These are phyloP conservation scores for Acanthosepion esculentum DNA, from an alignment of 2,888 invertebrate species.

Conservation along the genomic window DNA sequence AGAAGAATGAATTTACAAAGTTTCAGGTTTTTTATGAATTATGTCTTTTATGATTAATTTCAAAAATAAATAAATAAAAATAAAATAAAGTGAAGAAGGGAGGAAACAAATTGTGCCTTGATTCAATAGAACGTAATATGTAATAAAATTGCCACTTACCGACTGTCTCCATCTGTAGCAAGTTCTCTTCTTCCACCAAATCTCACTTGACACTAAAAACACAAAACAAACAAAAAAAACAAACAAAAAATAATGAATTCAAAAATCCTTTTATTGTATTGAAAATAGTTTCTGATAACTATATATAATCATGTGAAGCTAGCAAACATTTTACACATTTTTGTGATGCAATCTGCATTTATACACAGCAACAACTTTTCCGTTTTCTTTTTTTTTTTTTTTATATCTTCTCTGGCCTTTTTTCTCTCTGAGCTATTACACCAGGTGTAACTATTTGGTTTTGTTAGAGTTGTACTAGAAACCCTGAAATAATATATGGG, in stretches of 20 bases:
- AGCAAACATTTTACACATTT: background rate
- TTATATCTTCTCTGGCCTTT: background rate
- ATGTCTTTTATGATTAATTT: too few relatives aligned
- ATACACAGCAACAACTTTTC: background rate
- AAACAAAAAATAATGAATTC: background rate
- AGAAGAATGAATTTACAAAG: too few relatives aligned
- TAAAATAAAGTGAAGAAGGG: too few relatives aligned
- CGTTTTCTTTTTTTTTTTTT: background rate
- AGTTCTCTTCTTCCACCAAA: conserved; percentile 92
- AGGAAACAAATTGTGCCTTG: background rate
- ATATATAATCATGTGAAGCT: background rate
- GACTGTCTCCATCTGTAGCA: conserved; percentile 89
- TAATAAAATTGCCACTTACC: conserved; percentile 77
- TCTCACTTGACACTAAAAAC: conserved; percentile 82
- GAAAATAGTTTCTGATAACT: background rate
- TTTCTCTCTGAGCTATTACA: background rate
- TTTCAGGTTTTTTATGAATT: too few relatives aligned
- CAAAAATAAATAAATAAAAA: too few relatives aligned
- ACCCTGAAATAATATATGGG: too few relatives aligned
- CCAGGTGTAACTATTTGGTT: background rate
- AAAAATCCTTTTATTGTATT: background rate
- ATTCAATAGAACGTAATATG: background rate
- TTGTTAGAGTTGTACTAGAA: background rate
- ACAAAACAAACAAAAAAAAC: background rate
- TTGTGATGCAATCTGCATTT: background rate